phyloP scores from a whole-genome alignment of 2,888 invertebrate genomes.

The Bellardia bayeri region DNA sequence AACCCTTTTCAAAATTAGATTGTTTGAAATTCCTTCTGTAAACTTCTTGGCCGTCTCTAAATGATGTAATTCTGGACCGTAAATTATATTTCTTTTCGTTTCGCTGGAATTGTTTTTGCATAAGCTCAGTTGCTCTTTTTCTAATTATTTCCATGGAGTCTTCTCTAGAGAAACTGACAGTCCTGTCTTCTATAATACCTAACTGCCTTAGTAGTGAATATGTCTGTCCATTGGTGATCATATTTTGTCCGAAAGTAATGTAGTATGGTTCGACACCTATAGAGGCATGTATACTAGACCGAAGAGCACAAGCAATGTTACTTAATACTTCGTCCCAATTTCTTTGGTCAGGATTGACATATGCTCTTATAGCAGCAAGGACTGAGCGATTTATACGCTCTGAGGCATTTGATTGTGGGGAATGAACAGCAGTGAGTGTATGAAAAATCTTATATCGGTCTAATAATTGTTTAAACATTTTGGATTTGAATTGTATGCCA shows the following conservation, averaged over 20 bases:
- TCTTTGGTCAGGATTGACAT: conserved; percentile 20
- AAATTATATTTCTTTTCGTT: background rate
- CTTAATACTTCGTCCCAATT: conserved; percentile 37
- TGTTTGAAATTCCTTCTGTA: background rate
- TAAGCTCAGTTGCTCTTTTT: background rate
- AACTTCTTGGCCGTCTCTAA: background rate
- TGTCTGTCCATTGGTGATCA: background rate
- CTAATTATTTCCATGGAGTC: background rate
- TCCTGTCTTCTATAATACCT: background rate
- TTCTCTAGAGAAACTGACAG: background rate
- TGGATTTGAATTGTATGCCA: background rate
- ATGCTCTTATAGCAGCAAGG: conserved; percentile 7
- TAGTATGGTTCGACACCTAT: background rate
- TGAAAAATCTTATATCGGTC: background rate
- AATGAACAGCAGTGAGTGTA: conserved; percentile 1
- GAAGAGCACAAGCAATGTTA: background rate
- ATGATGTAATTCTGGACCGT: background rate
- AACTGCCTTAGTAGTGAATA: background rate
- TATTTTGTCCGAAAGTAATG: background rate
- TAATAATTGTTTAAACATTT: background rate
- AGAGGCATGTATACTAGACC: background rate
- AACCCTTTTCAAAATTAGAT: background rate
- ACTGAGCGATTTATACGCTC: conserved; percentile 40
- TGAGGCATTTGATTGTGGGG: conserved; percentile 42
- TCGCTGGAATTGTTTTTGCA: background rate